Conservation (phyloP, 2,888 invertebrate species). For the Conistra vaccinii region DNA sequence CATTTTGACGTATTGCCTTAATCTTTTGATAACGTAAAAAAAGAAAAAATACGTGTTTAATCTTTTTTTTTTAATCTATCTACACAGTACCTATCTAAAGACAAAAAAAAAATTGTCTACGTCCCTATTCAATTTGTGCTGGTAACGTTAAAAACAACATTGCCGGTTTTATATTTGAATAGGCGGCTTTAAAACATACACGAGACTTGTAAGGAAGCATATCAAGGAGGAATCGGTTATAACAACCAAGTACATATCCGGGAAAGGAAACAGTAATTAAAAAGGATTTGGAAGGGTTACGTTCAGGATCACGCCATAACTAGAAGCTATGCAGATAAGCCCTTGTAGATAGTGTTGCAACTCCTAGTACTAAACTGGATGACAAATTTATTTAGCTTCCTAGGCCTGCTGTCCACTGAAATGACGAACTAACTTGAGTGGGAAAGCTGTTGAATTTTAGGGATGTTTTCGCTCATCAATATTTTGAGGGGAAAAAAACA, state of each 20-base stretch:
- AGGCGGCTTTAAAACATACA: background rate
- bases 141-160: background rate
- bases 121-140: no score
- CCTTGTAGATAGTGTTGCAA: slow-evolving; percentile 70
- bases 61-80: no score
- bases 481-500: background rate
- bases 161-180: background rate
- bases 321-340: slow-evolving; percentile 70
- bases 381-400: slow-evolving; percentile 67
- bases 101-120: no score
- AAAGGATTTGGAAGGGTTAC: background rate
- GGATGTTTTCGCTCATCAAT: background rate
- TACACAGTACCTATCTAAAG: no score
- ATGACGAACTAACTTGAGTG: background rate
- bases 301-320: slow-evolving; percentile 58
- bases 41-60: no score
- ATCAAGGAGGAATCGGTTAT: slow-evolving; percentile 41
- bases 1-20: no score
- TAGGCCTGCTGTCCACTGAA: slow-evolving; percentile 54
- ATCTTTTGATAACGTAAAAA: no score
- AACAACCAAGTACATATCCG: slow-evolving; percentile 35
- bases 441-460: background rate
- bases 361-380: slow-evolving; percentile 70
- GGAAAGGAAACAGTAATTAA: background rate
- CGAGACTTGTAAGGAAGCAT: slow-evolving; percentile 42